phyloP scores from a whole-genome alignment of 2,888 invertebrate genomes.

The Artemia sinica region DNA sequence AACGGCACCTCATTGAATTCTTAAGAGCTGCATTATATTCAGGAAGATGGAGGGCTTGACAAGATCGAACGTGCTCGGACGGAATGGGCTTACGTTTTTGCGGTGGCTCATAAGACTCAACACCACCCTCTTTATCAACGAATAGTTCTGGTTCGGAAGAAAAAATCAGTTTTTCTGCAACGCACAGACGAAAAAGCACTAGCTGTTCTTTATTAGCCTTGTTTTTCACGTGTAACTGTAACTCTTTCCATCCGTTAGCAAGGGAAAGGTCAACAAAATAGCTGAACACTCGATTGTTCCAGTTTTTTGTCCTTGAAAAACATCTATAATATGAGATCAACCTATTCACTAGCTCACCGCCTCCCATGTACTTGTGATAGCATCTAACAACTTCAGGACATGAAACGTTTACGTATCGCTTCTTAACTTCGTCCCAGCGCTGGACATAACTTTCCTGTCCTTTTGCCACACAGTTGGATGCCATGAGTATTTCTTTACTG shows the following conservation, averaged over 20 bases:
- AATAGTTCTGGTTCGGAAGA: not conserved
- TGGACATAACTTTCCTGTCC: slow-evolving; percentile 25
- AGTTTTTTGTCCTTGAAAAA: slow-evolving; percentile 28
- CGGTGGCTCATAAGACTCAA: slow-evolving; percentile 1
- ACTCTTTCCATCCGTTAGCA: not conserved
- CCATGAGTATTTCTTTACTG: not conserved
- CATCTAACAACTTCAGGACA: slow-evolving; percentile 28
- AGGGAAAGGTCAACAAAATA: not conserved
- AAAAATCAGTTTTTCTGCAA: not conserved
- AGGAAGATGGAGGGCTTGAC: not conserved
- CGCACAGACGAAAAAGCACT: not conserved
- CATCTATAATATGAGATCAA: slow-evolving; percentile 28
- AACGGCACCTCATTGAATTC: not conserved
- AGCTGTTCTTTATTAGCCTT: not conserved
- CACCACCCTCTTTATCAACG: not conserved
- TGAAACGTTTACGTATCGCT: slow-evolving; percentile 24
- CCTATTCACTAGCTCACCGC: slow-evolving; percentile 28
- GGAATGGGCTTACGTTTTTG: not conserved
- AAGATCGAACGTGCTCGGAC: not conserved
- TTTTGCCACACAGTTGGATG: slow-evolving; percentile 22
- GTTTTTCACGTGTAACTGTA: not conserved
- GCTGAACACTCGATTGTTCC: slow-evolving; percentile 23
- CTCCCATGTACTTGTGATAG: slow-evolving; percentile 29
- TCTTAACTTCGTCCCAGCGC: slow-evolving; percentile 25
- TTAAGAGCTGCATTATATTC: not conserved